These are phyloP conservation scores for Melanchra persicariae DNA, from an alignment of 2,888 invertebrate genomes.

Conservation along the genomic window DNA sequence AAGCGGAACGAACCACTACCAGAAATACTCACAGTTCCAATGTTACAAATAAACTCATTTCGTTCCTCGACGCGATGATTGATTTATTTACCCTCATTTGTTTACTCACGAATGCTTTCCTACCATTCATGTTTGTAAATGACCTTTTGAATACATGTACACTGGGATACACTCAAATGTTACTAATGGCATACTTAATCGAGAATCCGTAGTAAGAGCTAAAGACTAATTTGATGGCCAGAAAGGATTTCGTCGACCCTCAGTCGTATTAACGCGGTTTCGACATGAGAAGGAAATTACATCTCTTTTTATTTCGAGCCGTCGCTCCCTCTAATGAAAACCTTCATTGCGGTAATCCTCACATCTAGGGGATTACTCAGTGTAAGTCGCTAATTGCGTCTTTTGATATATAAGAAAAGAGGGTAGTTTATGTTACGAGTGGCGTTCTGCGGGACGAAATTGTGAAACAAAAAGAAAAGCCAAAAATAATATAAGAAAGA, in stretches of 20 bases:
- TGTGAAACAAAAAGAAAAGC: constrained; percentile 35
- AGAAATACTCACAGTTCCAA: constrained; percentile 42
- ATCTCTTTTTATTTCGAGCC: constrained; percentile 78
- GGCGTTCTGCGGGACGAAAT: constrained; percentile 9
- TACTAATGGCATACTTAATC: constrained; percentile 46
- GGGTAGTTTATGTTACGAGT: constrained; percentile 42
- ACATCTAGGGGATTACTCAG: constrained; percentile 68
- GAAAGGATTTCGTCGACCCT: constrained; percentile 79
- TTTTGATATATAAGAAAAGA: constrained; percentile 58
- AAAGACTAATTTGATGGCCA: constrained; percentile 77
- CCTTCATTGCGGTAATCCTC: constrained; percentile 74
- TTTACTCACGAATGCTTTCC: constrained; percentile 36
- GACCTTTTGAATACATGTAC: constrained; percentile 25
- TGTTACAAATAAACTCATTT: constrained; percentile 45
- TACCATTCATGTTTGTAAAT: constrained; percentile 33
- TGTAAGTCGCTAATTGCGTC: constrained; percentile 68
- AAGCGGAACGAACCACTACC: constrained; percentile 48
- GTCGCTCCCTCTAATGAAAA: constrained; percentile 79
- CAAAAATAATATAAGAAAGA: constrained; percentile 21
- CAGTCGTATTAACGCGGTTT: constrained; percentile 79
- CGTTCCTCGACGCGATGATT: constrained; percentile 40
- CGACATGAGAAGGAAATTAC: constrained; percentile 81
- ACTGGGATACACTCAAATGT: constrained; percentile 26
- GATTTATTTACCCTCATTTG: constrained; percentile 57
- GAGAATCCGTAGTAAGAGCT: constrained; percentile 62